Base-by-base conservation (phyloP, 2,888 invertebrate genomes). In the Diarsia brunnea region DNA sequence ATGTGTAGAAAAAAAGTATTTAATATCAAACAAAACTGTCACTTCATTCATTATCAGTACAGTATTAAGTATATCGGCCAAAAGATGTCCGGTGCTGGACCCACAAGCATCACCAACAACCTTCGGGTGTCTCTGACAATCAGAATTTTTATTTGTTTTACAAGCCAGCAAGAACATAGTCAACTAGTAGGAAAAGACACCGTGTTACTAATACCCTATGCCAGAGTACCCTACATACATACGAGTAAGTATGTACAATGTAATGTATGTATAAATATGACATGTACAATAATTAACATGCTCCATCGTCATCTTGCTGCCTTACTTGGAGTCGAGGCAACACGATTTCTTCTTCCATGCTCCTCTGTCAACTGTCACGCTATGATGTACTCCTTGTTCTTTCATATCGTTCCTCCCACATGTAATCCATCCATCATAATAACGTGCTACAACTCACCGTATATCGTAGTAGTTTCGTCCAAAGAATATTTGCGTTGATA, bases 381-480 rank as follows among this genome's bases (percentile, higher is more conserved):
- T 38, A 38, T 38, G 8, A 38, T 38, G 0, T 38, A 38, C 38
- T 38, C 38, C 38, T 38, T 38, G 7, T 38, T 38, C 8, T 8
- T 38, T 38, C 38, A 38, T 38, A 38, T 38, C 31, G 4, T 31
- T 3, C 38, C 38, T 38, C 8, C 0, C 8, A 8, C 38, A 38
- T 8, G 38, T 38, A 38, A 38, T 38, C 38, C 8, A 38, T 8
- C 8, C 38, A 38, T 8, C 38, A 7, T 38, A 38, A 38, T 38
- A 38, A 8, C 3, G 31, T 70, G 45, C 49, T 64, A 64, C 45
- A 43, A 95, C 97, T 95, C 92, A 98, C 98, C 98, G 88, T 97
- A 97, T 64, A 98, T 97, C 19, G 97, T 97, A n/a, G 97, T 97
- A 86, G 97, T 97, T 89, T 98, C 98, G 84, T 97, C 95, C 85